phyloP scores from a whole-genome alignment of 2,113 vertebrate species.

The Proteles cristata region DNA sequence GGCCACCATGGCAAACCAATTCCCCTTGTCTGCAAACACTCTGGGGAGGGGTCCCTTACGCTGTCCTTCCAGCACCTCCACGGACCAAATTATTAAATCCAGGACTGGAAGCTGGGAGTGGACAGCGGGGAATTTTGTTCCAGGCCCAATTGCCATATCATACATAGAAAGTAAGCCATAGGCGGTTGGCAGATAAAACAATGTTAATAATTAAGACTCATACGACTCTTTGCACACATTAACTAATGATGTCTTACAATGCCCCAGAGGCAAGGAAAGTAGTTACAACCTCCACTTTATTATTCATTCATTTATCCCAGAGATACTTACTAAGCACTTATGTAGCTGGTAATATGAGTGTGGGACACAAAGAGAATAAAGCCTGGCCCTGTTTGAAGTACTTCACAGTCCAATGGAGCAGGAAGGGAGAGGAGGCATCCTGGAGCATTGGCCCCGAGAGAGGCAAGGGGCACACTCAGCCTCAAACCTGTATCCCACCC shows the following conservation, averaged over 20 bases:
- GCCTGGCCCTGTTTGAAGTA: not conserved
- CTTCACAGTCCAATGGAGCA: not conserved
- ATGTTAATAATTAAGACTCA: slow-evolving; percentile 71
- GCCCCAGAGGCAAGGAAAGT: not conserved
- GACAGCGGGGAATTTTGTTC: slow-evolving; percentile 56
- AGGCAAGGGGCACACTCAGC: rapidly evolving
- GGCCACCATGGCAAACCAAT: not conserved
- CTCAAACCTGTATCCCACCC: rapidly evolving
- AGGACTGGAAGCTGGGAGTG: slow-evolving; percentile 41
- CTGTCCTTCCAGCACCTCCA: not conserved
- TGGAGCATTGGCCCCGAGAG: not conserved
- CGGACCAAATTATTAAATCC: not conserved
- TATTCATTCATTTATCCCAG: slow-evolving; percentile 42
- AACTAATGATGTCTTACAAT: slow-evolving; percentile 54
- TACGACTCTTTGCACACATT: not conserved
- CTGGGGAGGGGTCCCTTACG: not conserved
- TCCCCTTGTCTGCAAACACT: not conserved
- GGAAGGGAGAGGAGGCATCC: not conserved
- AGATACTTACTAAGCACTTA: slow-evolving; percentile 35
- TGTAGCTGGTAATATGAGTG: not conserved
- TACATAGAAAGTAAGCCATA: slow-evolving; percentile 44
- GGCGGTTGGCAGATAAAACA: slow-evolving; percentile 70
- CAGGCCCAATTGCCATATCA: not conserved
- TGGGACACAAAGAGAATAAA: not conserved
- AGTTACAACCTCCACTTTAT: slow-evolving; percentile 24